Evolutionary conservation across 2,113 vertebrate species (phyloP), one percentile per base, ranked within the genome.

Genomic region (Odontesthes bonariensis): DNA sequence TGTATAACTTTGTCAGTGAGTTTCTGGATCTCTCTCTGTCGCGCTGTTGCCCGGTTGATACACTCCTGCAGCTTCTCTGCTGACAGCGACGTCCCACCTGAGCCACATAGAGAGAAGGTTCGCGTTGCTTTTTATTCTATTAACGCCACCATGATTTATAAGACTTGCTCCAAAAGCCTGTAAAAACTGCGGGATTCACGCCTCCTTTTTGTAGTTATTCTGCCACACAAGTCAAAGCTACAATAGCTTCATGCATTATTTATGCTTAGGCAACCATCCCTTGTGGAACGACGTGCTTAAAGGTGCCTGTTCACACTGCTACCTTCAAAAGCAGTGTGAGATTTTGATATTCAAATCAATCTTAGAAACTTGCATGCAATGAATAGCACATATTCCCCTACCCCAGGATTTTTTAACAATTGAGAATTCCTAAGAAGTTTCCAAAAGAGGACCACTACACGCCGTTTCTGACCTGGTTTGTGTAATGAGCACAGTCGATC

Each of bases 11-110:
- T 95, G 76, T 96, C 91, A 32, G 97, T 93, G 60, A 99, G 92
- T 74, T 94, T 95, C 83, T 94, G 95, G 80, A 98, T 93, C 94
- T 99, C 97, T 90, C 93, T 94, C 78, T 99, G 96, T 74, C 98
- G 94, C 22, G 90, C 92, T 31, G 94, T 83, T 57, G 97, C 95
- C 77, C 96, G 94, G 81, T 85, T 95, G 89, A 98, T 95, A 27
- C 97, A 98, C 75, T 96, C 96, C 88, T 99, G 98, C 86, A 99
- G 95, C 85, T 97, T 97, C 90, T 97, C 94, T 72, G 92, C 96
- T 1, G 96, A 95, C 71, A 99, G 87, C 1, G 95, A 90, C 62
- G 96, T 97, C 75, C 97, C 98, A 83, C 97, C 97, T 99, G 86
- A 83, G 42, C 2, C 47, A 58, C 19, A 77, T 17, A 7, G 1